These are phyloP conservation scores for Haliaeetus leucogaster DNA, from an alignment of 2,113 vertebrate genomes.

Conservation along the genomic window DNA sequence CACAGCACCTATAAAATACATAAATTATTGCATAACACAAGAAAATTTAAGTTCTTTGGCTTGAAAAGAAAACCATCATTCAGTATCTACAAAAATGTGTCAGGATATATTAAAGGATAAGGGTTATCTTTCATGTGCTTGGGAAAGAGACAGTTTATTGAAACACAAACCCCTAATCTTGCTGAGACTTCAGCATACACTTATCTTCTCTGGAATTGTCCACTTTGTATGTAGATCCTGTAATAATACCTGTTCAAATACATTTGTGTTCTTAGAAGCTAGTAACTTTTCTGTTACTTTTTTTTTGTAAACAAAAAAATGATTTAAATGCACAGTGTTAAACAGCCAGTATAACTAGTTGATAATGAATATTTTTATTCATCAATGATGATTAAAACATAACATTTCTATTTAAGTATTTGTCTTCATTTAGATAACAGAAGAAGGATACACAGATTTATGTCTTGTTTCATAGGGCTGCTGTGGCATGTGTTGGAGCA, in stretches of 20 bases:
- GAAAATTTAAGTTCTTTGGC: neutral
- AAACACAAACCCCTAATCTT: neutral
- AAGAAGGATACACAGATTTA: neutral
- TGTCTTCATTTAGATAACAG: neutral
- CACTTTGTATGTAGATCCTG: fast-evolving
- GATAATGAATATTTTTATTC: neutral
- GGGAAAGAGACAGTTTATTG: neutral
- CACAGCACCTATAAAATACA: neutral
- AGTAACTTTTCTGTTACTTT: neutral
- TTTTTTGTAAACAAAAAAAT: neutral
- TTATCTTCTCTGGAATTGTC: neutral
- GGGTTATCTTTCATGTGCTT: neutral
- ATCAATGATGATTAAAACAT: neutral
- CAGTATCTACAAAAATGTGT: neutral
- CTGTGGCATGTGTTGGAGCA: slow-evolving; percentile 94
- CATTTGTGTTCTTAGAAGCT: neutral
- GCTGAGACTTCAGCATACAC: neutral
- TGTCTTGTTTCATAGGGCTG: slow-evolving; percentile 77
- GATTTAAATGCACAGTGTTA: fast-evolving
- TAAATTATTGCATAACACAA: too few species aligned
- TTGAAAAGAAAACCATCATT: neutral
- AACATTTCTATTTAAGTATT: neutral
- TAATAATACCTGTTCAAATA: neutral
- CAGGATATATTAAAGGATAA: neutral
- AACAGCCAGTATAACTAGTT: neutral